These are phyloP conservation scores for Ameiurus melas DNA, from an alignment of 2,113 vertebrate genomes.

Conservation along the genomic window DNA sequence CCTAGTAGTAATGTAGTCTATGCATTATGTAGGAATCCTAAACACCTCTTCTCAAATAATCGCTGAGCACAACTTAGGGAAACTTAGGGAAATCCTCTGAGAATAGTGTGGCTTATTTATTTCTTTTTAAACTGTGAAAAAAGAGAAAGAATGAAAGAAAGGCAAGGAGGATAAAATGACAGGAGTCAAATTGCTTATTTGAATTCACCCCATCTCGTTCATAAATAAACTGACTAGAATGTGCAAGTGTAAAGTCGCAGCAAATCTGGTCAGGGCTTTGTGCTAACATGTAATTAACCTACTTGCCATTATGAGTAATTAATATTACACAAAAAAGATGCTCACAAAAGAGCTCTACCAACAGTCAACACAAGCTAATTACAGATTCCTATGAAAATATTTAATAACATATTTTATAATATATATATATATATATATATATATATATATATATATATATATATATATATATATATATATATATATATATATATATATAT, in stretches of 20 bases:
- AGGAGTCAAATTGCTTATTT: neutral
- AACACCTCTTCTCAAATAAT: slow-evolving; percentile 40
- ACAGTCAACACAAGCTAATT: slow-evolving; percentile 42
- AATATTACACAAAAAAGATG: slow-evolving; percentile 47
- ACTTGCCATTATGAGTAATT: slow-evolving; percentile 57
- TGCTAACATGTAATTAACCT: slow-evolving; percentile 58
- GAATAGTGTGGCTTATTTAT: neutral
- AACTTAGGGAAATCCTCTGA: slow-evolving; percentile 15
- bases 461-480: neutral
- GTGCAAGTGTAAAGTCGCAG: slow-evolving; percentile 24
- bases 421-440: too few relatives aligned
- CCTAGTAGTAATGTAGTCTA: slow-evolving; percentile 31
- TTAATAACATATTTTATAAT: neutral
- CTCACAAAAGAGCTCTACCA: slow-evolving; percentile 40
- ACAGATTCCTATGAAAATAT: slow-evolving; percentile 4
- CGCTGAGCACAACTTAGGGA: slow-evolving; percentile 13
- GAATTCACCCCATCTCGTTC: slow-evolving; percentile 16
- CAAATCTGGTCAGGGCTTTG: slow-evolving; percentile 49
- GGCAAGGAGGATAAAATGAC: neutral
- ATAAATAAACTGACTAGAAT: slow-evolving; percentile 10
- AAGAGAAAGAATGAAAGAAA: neutral
- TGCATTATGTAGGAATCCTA: slow-evolving; percentile 50
- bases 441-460: too few relatives aligned
- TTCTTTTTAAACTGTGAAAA: neutral
- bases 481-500: neutral